Evolutionary conservation across 35 echinoderm and acorn worm species (phyloP).

Genomic region (Ophioderma brevispina): DNA sequence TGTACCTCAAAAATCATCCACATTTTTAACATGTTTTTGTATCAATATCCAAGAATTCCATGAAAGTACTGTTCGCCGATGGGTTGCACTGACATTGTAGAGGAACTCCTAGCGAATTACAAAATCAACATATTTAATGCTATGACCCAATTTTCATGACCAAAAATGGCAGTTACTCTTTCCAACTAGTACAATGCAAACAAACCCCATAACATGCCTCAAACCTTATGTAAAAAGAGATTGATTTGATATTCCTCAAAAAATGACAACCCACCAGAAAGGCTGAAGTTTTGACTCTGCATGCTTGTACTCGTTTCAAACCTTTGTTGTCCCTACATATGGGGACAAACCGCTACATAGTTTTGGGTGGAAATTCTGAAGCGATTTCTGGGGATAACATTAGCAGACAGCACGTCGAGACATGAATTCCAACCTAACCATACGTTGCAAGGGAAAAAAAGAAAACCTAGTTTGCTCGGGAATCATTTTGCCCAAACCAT

Average conservation of each 20-base stretch:
- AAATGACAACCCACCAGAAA: neutral
- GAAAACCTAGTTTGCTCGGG: neutral
- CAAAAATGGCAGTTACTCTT: neutral
- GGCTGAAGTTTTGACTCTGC: neutral
- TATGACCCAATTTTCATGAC: neutral
- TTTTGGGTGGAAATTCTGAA: neutral
- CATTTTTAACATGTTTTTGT: neutral
- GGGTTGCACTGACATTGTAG: neutral
- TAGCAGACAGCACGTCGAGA: conserved; percentile 8
- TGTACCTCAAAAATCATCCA: neutral
- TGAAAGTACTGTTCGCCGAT: neutral
- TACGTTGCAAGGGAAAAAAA: neutral
- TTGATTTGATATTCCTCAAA: neutral
- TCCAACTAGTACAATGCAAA: neutral
- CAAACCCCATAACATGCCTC: neutral
- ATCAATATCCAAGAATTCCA: neutral
- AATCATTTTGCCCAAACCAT: neutral
- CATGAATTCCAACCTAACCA: neutral
- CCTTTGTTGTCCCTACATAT: neutral
- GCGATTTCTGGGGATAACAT: neutral
- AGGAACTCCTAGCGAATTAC: neutral
- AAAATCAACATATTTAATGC: neutral
- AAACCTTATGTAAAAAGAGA: neutral
- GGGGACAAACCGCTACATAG: neutral
- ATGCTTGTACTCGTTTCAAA: neutral